Percentiles rank a stretch among this genome's conserved stretches.
Evolutionary conservation across 2,113 vertebrate genomes (phyloP).

Genomic region (Osmerus eperlanus): DNA sequence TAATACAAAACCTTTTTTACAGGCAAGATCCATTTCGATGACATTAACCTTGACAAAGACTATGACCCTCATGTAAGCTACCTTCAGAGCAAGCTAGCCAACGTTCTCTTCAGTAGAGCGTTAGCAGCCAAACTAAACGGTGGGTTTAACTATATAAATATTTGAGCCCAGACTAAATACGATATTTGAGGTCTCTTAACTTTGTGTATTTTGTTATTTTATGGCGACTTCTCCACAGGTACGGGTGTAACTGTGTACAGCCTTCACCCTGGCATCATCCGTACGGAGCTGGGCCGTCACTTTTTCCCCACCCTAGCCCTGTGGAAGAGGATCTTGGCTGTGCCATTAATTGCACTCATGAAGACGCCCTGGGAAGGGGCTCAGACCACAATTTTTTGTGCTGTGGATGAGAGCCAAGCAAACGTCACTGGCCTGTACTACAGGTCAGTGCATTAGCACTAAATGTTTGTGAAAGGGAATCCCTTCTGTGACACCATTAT

Average conservation of each 20-base stretch:
- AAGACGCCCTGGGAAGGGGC: conserved; percentile 66
- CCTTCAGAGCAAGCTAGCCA: conserved; percentile 72
- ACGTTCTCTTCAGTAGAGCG: conserved; percentile 68
- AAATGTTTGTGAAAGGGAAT: background rate
- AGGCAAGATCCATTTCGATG: conserved; percentile 71
- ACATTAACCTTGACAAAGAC: conserved; percentile 67
- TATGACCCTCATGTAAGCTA: conserved; percentile 59
- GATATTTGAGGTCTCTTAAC: background rate
- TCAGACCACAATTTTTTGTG: conserved; percentile 70
- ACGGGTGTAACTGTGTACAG: conserved; percentile 66
- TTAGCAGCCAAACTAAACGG: conserved; percentile 60
- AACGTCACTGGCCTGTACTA: conserved; percentile 68
- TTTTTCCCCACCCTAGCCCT: conserved; percentile 34
- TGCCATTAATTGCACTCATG: conserved; percentile 31
- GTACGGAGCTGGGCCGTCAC: conserved; percentile 65
- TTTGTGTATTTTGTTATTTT: background rate
- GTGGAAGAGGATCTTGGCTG: conserved; percentile 45
- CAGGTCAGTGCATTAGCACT: conserved; percentile 54
- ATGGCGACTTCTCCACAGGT: conserved; percentile 35
- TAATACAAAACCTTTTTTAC: conserved; percentile 35
- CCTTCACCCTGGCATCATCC: conserved; percentile 72
- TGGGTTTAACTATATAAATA: conserved; percentile 43
- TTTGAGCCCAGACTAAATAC: too few species aligned
- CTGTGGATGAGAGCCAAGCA: conserved; percentile 63
- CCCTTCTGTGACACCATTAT: too few species aligned